Base-by-base conservation (phyloP, 2,888 invertebrate genomes). In the Campoplex nolae region DNA sequence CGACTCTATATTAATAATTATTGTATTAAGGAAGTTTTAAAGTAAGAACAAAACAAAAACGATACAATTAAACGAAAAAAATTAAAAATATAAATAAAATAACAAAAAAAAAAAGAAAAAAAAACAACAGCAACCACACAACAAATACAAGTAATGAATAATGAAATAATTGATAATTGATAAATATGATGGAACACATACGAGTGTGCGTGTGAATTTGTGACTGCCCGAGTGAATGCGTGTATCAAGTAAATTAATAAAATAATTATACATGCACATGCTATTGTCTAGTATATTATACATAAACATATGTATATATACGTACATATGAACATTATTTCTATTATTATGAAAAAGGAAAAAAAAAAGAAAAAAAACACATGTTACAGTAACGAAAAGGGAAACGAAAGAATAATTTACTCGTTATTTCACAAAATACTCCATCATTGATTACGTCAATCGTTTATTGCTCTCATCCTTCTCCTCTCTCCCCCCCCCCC, bases 331-430 rank as follows among this genome's bases (percentile, higher is more conserved):
- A 75, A 76, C 18, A 88, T 48, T 51, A 80, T 75, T 83, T 86
- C 81, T 78, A 87, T 90, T 90, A 91, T 87, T 90, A 91, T 90
- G 89, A 89, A 89, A 90, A 89, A 91, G 89, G 87, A 89, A 89
- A 77, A 89, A 89, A 90, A 89, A 91, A 89, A 88, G 89, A 89
- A 71, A 82, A 78, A 88, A 90, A 90, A 90, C 90, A 91, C 90
- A 93, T 93, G 92, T 92, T 92, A 93, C 92, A 91, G 90, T 93
- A 92, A 93, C 90, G 87, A 84, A 82, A 75, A 92, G 92, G 92
- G 91, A 90, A 75, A 91, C 42, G 89, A 71, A 71, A 45, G 32
- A 45, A 71, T 45, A 75, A 71, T 89, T 92, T 78, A 56, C 91
- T 91, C 91, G 90, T 93, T 92, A 77, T 84, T 93, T 93, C 92